These are phyloP conservation scores for Turritopsis dohrnii DNA, from an alignment of 30 jellyfish, hydroid and myxozoan genomes.

Conservation along the genomic window DNA sequence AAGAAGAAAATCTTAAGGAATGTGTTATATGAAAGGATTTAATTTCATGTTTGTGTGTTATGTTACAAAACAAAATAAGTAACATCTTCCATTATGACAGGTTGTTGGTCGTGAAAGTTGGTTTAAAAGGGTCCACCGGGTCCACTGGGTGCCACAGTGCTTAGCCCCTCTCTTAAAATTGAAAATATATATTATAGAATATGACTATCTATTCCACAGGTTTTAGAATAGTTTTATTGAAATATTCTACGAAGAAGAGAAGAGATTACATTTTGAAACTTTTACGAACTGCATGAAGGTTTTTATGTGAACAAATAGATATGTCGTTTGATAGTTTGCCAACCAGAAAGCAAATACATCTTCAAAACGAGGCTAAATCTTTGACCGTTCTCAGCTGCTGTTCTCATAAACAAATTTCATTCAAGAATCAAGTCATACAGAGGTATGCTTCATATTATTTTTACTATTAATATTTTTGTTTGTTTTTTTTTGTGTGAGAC, in stretches of 20 bases:
- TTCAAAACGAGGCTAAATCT: background rate
- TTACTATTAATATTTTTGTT: background rate
- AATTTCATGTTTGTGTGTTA: no score
- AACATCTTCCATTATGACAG: no score
- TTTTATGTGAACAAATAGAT: background rate
- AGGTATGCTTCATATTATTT: background rate
- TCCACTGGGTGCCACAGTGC: no score
- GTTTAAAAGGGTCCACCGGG: no score
- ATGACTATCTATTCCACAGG: background rate
- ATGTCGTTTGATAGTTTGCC: conserved; percentile 11
- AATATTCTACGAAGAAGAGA: background rate
- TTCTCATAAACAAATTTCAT: background rate
- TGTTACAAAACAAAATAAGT: no score
- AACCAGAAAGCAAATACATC: background rate
- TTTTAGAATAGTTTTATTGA: background rate
- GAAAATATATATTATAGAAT: background rate
- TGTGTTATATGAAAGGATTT: no score
- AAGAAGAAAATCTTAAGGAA: no score
- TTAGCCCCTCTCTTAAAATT: no score
- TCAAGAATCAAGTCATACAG: background rate
- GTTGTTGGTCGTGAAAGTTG: no score
- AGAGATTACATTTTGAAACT: background rate
- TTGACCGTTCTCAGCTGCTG: background rate
- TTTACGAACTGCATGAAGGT: background rate
- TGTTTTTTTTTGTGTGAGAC: background rate